Evolutionary conservation across 2,888 invertebrate genomes (phyloP).

Genomic region (Drosophila maculinotata): DNA sequence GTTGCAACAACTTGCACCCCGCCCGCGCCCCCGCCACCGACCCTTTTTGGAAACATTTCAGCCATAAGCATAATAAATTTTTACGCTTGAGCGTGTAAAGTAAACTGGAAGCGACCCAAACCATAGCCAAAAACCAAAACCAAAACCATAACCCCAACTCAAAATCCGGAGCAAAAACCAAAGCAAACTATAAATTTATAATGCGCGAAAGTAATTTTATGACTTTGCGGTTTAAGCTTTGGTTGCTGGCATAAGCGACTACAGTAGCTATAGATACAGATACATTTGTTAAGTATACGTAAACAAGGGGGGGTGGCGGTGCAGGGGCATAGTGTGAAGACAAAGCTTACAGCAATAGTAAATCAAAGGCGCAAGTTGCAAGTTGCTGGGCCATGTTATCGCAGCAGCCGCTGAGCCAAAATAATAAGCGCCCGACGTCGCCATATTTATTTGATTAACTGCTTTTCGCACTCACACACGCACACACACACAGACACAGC

Average conservation of each 20-base stretch:
- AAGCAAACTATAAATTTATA: constrained; percentile 83
- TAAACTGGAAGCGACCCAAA: constrained; percentile 31
- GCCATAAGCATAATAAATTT: constrained; percentile 83
- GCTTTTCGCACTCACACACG: constrained; percentile 53
- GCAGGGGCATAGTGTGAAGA: constrained; percentile 49
- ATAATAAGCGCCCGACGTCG: constrained; percentile 76
- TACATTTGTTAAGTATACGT: constrained; percentile 38
- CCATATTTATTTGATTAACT: constrained; percentile 83
- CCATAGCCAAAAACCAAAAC: background rate
- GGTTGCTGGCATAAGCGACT: constrained; percentile 45
- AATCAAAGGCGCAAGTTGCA: constrained; percentile 70
- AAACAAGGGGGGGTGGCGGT: background rate
- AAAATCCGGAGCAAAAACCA: constrained; percentile 50
- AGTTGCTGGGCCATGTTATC: constrained; percentile 72
- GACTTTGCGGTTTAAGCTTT: constrained; percentile 83
- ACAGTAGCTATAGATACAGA: constrained; percentile 30
- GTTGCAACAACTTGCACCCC: constrained; percentile 55
- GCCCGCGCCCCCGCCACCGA: background rate
- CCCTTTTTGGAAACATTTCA: constrained; percentile 44
- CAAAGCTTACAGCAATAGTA: constrained; percentile 57
- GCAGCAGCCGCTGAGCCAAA: constrained; percentile 71
- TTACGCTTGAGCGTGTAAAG: constrained; percentile 80
- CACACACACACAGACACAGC: constrained; percentile 21
- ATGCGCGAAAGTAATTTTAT: constrained; percentile 85
- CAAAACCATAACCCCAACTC: constrained; percentile 26